These are phyloP conservation scores for Neodiprion fabricii DNA, from an alignment of 1,140 invertebrate species.

Conservation along the genomic window DNA sequence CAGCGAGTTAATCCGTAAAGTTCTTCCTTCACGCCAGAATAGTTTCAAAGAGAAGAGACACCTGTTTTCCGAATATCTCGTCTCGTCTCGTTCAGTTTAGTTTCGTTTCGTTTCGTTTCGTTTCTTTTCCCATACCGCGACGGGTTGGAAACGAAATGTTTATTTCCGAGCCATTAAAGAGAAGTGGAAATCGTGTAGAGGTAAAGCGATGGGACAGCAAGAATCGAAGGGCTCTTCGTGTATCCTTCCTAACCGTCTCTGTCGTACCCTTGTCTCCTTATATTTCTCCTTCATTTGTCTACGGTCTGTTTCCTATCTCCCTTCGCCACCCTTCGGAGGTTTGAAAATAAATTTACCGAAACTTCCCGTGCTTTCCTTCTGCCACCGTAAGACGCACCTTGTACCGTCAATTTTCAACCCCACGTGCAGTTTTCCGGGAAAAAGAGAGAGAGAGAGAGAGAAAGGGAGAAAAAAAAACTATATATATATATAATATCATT, in stretches of 20 bases:
- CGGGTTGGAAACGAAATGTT: too few species aligned
- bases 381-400: too few species aligned
- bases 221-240: neutral
- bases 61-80: too few species aligned
- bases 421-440: neutral
- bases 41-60: too few species aligned
- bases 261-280: neutral
- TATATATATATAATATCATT: too few species aligned
- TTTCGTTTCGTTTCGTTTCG: too few species aligned
- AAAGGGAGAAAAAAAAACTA: too few species aligned
- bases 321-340: neutral
- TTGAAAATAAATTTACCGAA: too few species aligned
- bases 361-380: neutral
- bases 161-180: neutral
- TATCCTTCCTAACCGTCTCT: neutral
- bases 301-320: neutral
- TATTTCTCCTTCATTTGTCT: constrained; percentile 5
- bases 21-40: too few species aligned
- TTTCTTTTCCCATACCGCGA: too few species aligned
- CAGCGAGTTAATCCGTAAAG: too few species aligned
- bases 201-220: neutral
- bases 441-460: neutral
- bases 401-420: neutral
- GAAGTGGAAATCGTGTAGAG: neutral
- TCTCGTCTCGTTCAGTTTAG: too few species aligned